Evolutionary conservation across 1,140 invertebrate species (phyloP).

Genomic region (Anastrepha ludens): DNA sequence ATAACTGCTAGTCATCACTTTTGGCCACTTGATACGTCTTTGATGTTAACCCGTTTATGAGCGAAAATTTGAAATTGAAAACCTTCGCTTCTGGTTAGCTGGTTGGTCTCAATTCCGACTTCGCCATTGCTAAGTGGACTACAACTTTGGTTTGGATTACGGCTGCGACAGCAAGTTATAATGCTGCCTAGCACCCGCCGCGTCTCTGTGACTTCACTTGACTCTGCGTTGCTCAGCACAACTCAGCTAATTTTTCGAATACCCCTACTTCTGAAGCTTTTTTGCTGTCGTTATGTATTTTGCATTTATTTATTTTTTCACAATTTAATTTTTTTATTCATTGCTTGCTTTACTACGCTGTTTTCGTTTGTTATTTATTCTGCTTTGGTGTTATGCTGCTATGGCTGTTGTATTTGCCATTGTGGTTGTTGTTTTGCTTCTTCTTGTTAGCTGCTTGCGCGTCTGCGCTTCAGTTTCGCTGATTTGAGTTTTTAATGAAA

Average conservation of each 20-base stretch:
- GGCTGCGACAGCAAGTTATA: no score
- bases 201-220: neutral
- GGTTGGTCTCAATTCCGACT: neutral
- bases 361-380: slow-evolving; percentile 45
- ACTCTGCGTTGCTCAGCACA: neutral
- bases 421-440: neutral
- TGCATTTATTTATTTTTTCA: slow-evolving; percentile 47
- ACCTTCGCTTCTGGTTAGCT: neutral
- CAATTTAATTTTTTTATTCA: neutral
- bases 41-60: neutral
- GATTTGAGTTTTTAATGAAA: slow-evolving; percentile 52
- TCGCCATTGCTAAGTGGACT: neutral
- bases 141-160: no score
- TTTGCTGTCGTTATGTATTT: slow-evolving; percentile 7
- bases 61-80: neutral
- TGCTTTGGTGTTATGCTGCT: neutral
- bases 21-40: neutral
- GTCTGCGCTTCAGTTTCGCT: slow-evolving; percentile 51
- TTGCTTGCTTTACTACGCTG: neutral
- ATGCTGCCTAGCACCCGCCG: no score
- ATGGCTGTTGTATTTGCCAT: neutral
- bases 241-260: neutral
- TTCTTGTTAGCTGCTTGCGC: slow-evolving; percentile 9
- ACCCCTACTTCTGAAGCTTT: slow-evolving; percentile 11
- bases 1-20: neutral